A percentile compares a stretch with the other conserved stretches of the same genome.
Evolutionary conservation across 2,888 invertebrate genomes (phyloP).

Genomic region (Morpho helenor): DNA sequence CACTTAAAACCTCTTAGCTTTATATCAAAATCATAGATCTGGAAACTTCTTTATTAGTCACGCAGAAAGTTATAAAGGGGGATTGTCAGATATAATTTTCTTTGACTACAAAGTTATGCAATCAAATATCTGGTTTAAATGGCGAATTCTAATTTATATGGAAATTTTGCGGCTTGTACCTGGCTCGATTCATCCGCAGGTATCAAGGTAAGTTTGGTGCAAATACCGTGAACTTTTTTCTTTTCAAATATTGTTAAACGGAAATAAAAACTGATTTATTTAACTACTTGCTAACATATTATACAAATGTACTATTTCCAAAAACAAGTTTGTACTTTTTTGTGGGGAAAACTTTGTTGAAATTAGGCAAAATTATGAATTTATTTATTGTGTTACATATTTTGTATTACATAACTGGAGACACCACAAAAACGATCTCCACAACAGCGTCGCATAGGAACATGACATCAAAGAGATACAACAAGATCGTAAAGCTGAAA

Average conservation of each 20-base stretch:
- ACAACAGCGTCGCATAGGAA: too few relatives aligned
- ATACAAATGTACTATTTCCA: too few relatives aligned
- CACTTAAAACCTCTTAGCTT: background rate
- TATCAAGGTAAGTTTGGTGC: slow-evolving; percentile 28
- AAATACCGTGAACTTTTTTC: slow-evolving; percentile 3
- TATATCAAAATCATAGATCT: slow-evolving; percentile 12
- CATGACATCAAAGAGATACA: too few relatives aligned
- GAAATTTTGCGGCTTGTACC: slow-evolving; percentile 47
- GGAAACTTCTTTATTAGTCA: slow-evolving; percentile 11
- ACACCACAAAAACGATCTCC: too few relatives aligned
- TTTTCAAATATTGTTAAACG: background rate
- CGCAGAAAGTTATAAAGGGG: slow-evolving; percentile 15
- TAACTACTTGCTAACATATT: too few relatives aligned
- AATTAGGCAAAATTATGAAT: too few relatives aligned
- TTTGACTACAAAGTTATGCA: slow-evolving; percentile 34
- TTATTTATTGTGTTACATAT: too few relatives aligned
- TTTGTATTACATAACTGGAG: too few relatives aligned
- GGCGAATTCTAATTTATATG: slow-evolving; percentile 67
- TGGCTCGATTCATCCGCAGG: slow-evolving; percentile 38
- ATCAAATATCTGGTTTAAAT: slow-evolving; percentile 57
- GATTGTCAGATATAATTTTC: slow-evolving; percentile 22
- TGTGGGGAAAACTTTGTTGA: too few relatives aligned
- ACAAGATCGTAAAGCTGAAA: too few relatives aligned
- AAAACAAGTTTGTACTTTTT: too few relatives aligned
- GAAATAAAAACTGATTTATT: too few relatives aligned